phyloP scores from a whole-genome alignment of 2,113 vertebrate genomes.

The Platysteira castanea region DNA sequence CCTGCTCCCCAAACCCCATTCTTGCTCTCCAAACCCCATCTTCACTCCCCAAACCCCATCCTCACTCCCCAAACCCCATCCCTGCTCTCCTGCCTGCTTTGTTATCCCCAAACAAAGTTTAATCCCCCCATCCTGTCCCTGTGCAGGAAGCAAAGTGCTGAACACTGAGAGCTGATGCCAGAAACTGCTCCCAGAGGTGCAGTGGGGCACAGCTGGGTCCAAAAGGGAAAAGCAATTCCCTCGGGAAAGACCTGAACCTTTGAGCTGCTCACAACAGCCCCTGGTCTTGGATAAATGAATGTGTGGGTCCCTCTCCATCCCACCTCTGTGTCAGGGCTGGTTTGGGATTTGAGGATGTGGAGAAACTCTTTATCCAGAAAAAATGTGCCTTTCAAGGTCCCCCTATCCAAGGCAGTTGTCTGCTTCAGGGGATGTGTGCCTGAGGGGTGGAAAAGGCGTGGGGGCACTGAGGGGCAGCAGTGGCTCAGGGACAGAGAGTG shows the following conservation, averaged over 20 bases:
- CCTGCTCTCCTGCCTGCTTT: not conserved
- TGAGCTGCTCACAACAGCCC: not conserved
- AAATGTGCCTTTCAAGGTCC: not conserved
- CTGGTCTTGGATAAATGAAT: no score
- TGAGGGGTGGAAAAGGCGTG: not conserved
- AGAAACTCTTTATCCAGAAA: not conserved
- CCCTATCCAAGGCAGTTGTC: not conserved
- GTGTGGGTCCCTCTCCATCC: not conserved
- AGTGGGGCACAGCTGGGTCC: not conserved
- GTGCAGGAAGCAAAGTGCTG: not conserved
- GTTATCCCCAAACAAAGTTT: not conserved
- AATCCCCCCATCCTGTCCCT: not conserved
- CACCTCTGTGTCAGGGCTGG: not conserved
- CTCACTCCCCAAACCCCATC: not conserved
- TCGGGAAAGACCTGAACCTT: fast-evolving
- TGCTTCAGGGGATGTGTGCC: not conserved
- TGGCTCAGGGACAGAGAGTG: not conserved
- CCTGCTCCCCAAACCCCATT: not conserved
- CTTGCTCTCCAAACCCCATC: not conserved
- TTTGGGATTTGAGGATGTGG: not conserved
- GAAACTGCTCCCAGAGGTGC: not conserved
- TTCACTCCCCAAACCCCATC: not conserved
- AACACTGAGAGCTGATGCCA: not conserved
- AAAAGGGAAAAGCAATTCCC: not conserved
- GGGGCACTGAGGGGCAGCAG: not conserved